Evolutionary conservation across 64 coral and sea anemone species (phyloP), one percentile per base, ranked within the genome.

Genomic region (Dendronephthya gigantea): DNA sequence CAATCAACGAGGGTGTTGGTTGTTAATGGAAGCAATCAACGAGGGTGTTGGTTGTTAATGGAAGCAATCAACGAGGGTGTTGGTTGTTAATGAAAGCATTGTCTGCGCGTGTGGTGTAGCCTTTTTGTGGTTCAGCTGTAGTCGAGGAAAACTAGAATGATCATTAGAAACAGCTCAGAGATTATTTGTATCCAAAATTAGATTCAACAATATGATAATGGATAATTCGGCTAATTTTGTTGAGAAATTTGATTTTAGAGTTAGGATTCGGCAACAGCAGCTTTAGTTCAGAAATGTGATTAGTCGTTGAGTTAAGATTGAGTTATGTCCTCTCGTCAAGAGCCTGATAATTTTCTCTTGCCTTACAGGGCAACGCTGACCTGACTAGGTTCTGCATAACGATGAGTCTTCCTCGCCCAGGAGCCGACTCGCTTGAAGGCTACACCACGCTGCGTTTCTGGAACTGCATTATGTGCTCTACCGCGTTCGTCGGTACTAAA

Each of bases 361-460:
- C 72, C 72, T 79, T 79, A 10, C 72, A 79, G 72, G 72, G 72
- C 72, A 79, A 79, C 72, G 29, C 72, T 2, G 72, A 79, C 72
- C 34, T 79, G 72, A 79, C 72, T 34, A 34, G 72, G 28, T 79
- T 79, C 36, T 79, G 72, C 29, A 79, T 79, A 14, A 79, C 72
- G 32, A 79, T 79, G 72, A 79, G 72, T 39, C 34, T 79, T 34
- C 72, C 72, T 79, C 72, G 72, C 19, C 55, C 55, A 2, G 72
- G 32, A 79, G 72, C 72, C 36, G 72, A 79, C 72, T 79, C 72
- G 9, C 2, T 36, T 39, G 32, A 79, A 79, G 72, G 72, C 72
- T 79, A 36, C 72, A 79, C 72, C 30, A 79, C 72, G 6, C 72
- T 79, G 36, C 72, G 72, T 39, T 79, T 79, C 29, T 79, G 72